These are phyloP conservation scores for Ichneumoninae sp. DNA, from an alignment of 2,888 invertebrate genomes.

Conservation along the genomic window DNA sequence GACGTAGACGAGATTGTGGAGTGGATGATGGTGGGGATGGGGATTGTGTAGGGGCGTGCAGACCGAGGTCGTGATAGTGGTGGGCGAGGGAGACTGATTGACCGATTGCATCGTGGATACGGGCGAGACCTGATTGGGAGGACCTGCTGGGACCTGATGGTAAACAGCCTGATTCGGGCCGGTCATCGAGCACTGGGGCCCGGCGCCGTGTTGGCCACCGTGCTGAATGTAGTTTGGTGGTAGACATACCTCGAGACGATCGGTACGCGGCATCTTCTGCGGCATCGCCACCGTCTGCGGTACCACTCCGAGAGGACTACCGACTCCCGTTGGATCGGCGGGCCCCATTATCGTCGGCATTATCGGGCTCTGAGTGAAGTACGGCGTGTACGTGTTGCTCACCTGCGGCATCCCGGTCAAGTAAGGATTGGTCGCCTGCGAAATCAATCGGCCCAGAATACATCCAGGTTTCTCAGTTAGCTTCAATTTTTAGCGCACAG, in stretches of 20 bases:
- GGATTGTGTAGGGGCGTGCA: slow-evolving; percentile 81
- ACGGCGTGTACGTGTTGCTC: slow-evolving; percentile 95
- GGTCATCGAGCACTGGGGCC: slow-evolving; percentile 82
- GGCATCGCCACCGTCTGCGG: slow-evolving; percentile 94
- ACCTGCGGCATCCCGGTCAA: slow-evolving; percentile 95
- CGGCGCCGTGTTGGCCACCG: slow-evolving; percentile 81
- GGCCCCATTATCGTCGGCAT: slow-evolving; percentile 96
- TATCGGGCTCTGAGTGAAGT: slow-evolving; percentile 94
- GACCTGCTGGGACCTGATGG: slow-evolving; percentile 80
- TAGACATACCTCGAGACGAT: slow-evolving; percentile 96
- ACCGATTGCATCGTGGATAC: slow-evolving; percentile 84
- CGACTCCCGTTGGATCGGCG: slow-evolving; percentile 90
- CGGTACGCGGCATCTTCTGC: slow-evolving; percentile 97
- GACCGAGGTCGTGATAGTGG: slow-evolving; percentile 77
- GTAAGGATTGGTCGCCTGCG: slow-evolving; percentile 95
- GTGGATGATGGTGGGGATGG: slow-evolving; percentile 80
- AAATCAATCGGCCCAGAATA: slow-evolving; percentile 69
- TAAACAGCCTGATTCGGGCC: slow-evolving; percentile 74
- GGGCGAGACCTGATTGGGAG: slow-evolving; percentile 83
- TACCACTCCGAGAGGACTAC: slow-evolving; percentile 93
- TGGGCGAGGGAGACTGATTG: slow-evolving; percentile 82
- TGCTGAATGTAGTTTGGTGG: slow-evolving; percentile 82
- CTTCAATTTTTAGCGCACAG: background rate
- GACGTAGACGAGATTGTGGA: slow-evolving; percentile 83
- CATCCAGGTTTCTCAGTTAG: slow-evolving; percentile 74